These are phyloP conservation scores for Lordiphosa andalusiaca DNA, from an alignment of 2,888 invertebrate species.

Conservation along the genomic window DNA sequence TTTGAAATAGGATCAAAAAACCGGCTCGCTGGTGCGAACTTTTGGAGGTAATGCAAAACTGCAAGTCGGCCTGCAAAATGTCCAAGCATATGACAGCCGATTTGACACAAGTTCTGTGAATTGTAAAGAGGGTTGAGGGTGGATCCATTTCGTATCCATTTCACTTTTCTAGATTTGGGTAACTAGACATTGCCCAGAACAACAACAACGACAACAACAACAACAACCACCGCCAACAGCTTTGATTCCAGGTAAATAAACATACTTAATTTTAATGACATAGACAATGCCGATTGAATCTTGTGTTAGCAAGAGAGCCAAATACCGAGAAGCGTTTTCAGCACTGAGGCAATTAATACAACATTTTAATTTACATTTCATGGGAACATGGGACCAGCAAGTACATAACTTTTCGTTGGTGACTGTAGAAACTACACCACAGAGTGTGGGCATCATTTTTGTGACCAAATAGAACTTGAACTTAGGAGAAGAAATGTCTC, in stretches of 20 bases:
- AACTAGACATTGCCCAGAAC: too few species aligned
- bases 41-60: not conserved
- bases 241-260: slow-evolving; percentile 62
- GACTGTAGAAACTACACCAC: not conserved
- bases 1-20: slow-evolving; percentile 67
- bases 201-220: not conserved
- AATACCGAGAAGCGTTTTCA: slow-evolving; percentile 59
- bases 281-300: slow-evolving; percentile 67
- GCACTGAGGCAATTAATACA: slow-evolving; percentile 67
- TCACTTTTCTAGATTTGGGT: too few species aligned
- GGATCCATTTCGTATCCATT: too few species aligned
- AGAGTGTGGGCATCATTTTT: not conserved
- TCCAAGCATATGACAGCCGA: not conserved
- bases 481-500: too few species aligned
- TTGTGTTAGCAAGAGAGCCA: slow-evolving; percentile 43
- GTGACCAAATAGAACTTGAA: too few species aligned
- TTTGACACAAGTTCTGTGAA: too few species aligned
- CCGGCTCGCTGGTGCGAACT: slow-evolving; percentile 23
- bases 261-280: slow-evolving; percentile 67
- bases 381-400: slow-evolving; percentile 48
- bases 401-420: not conserved
- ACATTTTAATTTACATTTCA: slow-evolving; percentile 71
- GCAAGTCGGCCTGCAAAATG: too few species aligned
- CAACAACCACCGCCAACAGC: slow-evolving; percentile 11
- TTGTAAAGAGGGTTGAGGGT: too few species aligned